Evolutionary conservation across 2,113 vertebrate species (phyloP).

Genomic region (Corythaixoides concolor): DNA sequence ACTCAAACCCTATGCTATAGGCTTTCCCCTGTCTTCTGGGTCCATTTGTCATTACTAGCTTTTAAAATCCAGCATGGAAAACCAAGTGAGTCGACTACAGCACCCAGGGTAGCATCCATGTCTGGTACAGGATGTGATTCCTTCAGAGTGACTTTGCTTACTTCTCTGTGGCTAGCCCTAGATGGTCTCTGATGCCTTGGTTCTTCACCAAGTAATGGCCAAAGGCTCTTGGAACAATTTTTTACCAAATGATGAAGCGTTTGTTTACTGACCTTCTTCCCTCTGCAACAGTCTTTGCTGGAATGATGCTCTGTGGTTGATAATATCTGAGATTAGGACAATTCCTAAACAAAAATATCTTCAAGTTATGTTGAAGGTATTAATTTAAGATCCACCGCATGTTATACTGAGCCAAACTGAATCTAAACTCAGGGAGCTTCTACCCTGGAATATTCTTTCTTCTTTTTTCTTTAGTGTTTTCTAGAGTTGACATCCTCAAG

Average conservation of each 20-base stretch:
- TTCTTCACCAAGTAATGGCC: neutral
- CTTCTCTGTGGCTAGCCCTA: neutral
- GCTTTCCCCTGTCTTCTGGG: neutral
- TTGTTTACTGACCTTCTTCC: neutral
- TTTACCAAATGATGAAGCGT: neutral
- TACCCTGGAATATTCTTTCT: neutral
- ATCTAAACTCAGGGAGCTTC: neutral
- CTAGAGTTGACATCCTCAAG: neutral
- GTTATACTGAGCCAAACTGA: neutral
- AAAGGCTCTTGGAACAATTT: neutral
- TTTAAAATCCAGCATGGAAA: neutral
- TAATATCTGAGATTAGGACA: neutral
- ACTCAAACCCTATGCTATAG: neutral
- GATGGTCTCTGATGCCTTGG: neutral
- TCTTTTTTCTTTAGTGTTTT: neutral
- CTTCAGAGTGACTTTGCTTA: neutral
- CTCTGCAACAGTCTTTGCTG: neutral
- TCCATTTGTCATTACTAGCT: neutral
- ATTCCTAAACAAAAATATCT: neutral
- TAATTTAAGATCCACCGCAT: neutral
- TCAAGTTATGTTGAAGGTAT: neutral
- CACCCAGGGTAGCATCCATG: neutral
- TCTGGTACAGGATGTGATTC: rapidly evolving
- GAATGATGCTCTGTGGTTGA: neutral
- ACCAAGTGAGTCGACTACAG: neutral